A percentile compares a stretch with the other conserved stretches of the same genome.
phyloP scores from a whole-genome alignment of 2,888 invertebrate genomes.

The Ctenicera cuprea region DNA sequence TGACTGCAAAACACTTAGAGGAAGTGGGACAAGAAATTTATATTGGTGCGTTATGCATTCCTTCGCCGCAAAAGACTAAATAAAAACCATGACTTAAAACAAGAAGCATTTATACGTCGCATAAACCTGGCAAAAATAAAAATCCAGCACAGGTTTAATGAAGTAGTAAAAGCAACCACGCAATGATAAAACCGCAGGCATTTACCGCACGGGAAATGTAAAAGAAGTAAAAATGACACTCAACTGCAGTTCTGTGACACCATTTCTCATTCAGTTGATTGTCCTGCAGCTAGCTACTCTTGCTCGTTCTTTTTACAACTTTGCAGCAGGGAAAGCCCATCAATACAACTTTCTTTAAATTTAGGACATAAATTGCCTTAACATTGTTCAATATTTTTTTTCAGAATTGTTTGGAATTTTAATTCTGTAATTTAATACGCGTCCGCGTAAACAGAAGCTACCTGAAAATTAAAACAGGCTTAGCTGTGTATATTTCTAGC shows the following conservation, averaged over 20 bases:
- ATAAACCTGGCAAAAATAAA: slow-evolving; percentile 46
- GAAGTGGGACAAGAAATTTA: background rate
- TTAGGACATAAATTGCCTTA: background rate
- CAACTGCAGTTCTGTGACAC: slow-evolving; percentile 23
- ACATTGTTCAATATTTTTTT: background rate
- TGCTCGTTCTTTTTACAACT: too few species aligned
- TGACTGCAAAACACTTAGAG: background rate
- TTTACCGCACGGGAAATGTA: slow-evolving; percentile 45
- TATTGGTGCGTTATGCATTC: slow-evolving; percentile 15
- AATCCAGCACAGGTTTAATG: slow-evolving; percentile 53
- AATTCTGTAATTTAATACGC: background rate
- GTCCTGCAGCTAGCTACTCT: slow-evolving; percentile 2
- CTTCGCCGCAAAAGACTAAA: background rate
- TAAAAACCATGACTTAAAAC: slow-evolving; percentile 11
- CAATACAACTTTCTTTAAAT: slow-evolving; percentile 9
- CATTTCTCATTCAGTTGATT: slow-evolving; percentile 23
- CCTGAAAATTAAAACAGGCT: background rate
- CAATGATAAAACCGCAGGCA: slow-evolving; percentile 57
- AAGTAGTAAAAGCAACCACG: slow-evolving; percentile 56
- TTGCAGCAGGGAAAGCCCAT: slow-evolving; percentile 14
- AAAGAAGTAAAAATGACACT: slow-evolving; percentile 36
- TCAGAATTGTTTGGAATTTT: background rate
- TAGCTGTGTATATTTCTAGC: background rate
- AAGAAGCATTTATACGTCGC: slow-evolving; percentile 34
- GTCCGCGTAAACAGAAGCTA: background rate